These are phyloP conservation scores for Archaeoteleia sp. DNA, from an alignment of 2,888 invertebrate species.

Conservation along the genomic window DNA sequence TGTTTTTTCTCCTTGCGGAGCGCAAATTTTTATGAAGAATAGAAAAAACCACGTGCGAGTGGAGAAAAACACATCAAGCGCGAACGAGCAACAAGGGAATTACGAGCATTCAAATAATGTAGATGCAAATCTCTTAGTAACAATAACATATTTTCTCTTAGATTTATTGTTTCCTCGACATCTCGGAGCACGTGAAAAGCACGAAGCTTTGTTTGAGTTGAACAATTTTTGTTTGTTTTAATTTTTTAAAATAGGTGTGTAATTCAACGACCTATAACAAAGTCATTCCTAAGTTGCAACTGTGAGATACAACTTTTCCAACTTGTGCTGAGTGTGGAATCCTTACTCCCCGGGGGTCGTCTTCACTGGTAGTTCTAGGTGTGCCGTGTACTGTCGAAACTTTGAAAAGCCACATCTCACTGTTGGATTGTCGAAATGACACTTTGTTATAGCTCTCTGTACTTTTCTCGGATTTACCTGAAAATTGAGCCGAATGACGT, in stretches of 20 bases:
- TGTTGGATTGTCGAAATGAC: slow-evolving; percentile 33
- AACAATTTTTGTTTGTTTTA: slow-evolving; percentile 27
- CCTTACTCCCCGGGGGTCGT: slow-evolving; percentile 28
- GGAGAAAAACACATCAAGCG: slow-evolving; percentile 26
- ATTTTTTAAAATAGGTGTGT: slow-evolving; percentile 18
- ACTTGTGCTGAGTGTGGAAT: slow-evolving; percentile 36
- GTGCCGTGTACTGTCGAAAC: slow-evolving; percentile 45
- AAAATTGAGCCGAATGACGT: slow-evolving; percentile 36
- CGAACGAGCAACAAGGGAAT: slow-evolving; percentile 51
- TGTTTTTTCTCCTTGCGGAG: slow-evolving; percentile 20
- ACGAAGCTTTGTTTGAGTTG: too few species aligned
- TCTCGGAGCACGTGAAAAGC: slow-evolving; percentile 22
- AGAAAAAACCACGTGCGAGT: slow-evolving; percentile 24
- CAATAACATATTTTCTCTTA: slow-evolving; percentile 35
- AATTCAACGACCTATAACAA: slow-evolving; percentile 42
- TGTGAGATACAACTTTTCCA: slow-evolving; percentile 43
- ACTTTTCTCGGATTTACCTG: slow-evolving; percentile 29
- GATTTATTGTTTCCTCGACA: slow-evolving; percentile 44
- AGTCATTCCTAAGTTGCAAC: slow-evolving; percentile 39
- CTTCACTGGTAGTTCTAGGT: slow-evolving; percentile 20
- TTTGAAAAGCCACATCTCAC: slow-evolving; percentile 46
- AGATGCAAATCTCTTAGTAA: slow-evolving; percentile 49
- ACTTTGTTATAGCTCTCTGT: slow-evolving; percentile 39
- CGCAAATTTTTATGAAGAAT: slow-evolving; percentile 43
- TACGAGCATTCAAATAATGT: slow-evolving; percentile 50